Evolutionary conservation across 2,797 vertebrate species (phyloP), one percentile per base, ranked within the genome.

Genomic region (Gymnocypris eckloni): DNA sequence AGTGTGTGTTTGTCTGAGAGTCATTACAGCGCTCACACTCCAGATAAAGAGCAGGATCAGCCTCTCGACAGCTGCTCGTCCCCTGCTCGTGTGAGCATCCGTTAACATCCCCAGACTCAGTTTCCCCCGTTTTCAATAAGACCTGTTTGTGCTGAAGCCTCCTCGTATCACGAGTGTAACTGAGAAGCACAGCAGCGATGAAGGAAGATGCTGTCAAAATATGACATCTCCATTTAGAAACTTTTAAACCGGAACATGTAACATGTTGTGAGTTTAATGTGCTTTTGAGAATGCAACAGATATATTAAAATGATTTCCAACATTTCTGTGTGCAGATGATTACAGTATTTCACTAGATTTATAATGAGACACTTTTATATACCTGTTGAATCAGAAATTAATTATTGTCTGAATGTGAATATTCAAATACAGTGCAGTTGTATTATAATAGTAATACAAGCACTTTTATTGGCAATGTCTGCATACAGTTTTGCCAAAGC

Each of bases 81-180:
- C 90, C 82, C 88, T 85, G 28, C 28, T 33, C 28, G 54, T 67
- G 90, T 71, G 89, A 93, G 92, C 82, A 90, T 72, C 79, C 76
- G 88, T 88, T 90, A 87, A 91, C 28, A 87, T 90, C 75, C 50
- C 37, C 90, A 87, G 69, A 33, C 37, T 28, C 61, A 37, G 28
- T 64, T n/a, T 92, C 86, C 89, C 87, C 52, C 83, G 89, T 93
- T 91, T 93, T 95, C 92, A 94, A 93, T 94, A 94, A 94, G 93
- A 91, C 91, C 82, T 94, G 93, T 93, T 94, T 93, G 90, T 90
- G 89, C 92, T 92, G 92, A 92, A 93, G 93, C 89, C 89, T 92
- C 92, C 89, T 72, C 88, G 45, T 82, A 87, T 86, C 87, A 90
- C 90, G 86, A 81, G 20, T 56, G 52, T 18, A 75, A 52, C 45